Percentiles rank a stretch among this genome's conserved stretches.
Conservation (phyloP, 2,888 invertebrate genomes). For the Ischnus inquisitorius region DNA sequence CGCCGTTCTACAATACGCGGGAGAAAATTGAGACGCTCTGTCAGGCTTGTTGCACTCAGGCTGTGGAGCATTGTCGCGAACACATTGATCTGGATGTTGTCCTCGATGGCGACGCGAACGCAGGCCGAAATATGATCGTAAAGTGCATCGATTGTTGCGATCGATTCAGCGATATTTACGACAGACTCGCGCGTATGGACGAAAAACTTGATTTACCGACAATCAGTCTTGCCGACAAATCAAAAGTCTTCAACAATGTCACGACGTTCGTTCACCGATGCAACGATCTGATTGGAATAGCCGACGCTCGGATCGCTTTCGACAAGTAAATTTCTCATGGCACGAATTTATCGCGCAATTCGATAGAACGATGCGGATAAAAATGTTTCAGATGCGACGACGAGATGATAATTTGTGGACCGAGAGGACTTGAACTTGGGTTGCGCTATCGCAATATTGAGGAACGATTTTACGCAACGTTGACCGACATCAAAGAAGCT, state of each 20-base stretch:
- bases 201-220: constrained; percentile 27
- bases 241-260: constrained; percentile 87
- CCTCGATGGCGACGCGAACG: constrained; percentile 85
- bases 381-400: constrained; percentile 81
- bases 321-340: constrained; percentile 82
- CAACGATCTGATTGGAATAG: constrained; percentile 87
- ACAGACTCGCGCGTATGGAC: constrained; percentile 61
- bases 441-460: constrained; percentile 84
- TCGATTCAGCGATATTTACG: constrained; percentile 85
- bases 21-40: constrained; percentile 83
- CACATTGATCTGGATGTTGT: constrained; percentile 85
- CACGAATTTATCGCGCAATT: no score
- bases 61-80: constrained; percentile 86
- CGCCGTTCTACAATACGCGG: constrained; percentile 86
- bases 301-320: constrained; percentile 87
- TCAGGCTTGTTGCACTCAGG: constrained; percentile 86
- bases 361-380: background rate
- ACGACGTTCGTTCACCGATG: constrained; percentile 87
- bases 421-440: constrained; percentile 80
- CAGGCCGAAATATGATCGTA: constrained; percentile 85
- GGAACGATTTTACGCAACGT: constrained; percentile 85
- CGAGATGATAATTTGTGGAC: constrained; percentile 86
- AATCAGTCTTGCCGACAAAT: constrained; percentile 84
- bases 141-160: constrained; percentile 86
- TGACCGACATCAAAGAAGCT: constrained; percentile 84